Evolutionary conservation across 2,888 invertebrate species (phyloP), one percentile per base, ranked within the genome.

Genomic region (Coecobrya sp.): DNA sequence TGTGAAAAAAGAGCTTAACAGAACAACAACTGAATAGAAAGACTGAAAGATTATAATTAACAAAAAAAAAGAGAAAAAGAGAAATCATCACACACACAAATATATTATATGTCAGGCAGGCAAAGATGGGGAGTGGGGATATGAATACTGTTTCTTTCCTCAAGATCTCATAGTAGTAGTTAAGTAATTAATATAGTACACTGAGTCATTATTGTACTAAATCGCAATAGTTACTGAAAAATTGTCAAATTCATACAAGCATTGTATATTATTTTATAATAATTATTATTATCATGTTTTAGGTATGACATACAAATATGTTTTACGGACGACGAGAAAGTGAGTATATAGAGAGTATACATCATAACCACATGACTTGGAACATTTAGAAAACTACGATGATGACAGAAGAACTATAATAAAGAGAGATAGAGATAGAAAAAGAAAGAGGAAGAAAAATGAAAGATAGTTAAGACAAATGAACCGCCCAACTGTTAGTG

Each of bases 1-100:
- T 49, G 86, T 81, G 68, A 92, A 30, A 81, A 62, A 62, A 92
- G 30, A 85, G 19, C 89, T 86, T n/a, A 92, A 68, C 45, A 86
- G 65, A 92, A 87, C 36, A 30, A 68, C 27, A 81, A 81, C 55
- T 30, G 22, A 76, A 59, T 59, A 84, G 55, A 84, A 45, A 84
- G 65, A 65, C 25, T 65, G 22, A 65, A 19, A 65, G 25, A 19
- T n/a, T 22, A 85, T 22, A 76, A 76, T 8, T 13, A 42, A 70
- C 30, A 10, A 19, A 70, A 42, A 11, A 25, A 25, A 0, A 27
- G 25, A 59, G 16, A n/a, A 30, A 65, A 4, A 55, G 19, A 55
- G 19, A 27, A 55, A 25, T 81, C 81, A 79, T 79, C 79, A 79
- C 79, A 79, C 36, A 73, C 19, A 73, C 25, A 55, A 16, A 81